Conservation (phyloP, 2,888 invertebrate species). For the Rotaria sp. region DNA sequence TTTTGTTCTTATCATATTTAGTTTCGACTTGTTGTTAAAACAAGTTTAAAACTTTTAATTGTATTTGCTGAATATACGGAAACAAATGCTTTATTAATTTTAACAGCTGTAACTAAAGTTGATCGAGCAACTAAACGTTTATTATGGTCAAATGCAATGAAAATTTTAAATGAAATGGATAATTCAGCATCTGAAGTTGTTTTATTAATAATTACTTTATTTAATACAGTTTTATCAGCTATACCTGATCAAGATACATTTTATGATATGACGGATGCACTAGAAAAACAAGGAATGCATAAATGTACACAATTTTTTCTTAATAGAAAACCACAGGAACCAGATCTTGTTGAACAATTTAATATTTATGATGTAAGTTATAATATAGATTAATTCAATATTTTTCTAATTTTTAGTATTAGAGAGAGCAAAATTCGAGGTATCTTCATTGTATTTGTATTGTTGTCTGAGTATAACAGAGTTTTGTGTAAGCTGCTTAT, state of each 20-base stretch:
- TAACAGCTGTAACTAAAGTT: constrained; percentile 77
- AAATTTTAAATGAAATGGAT: constrained; percentile 65
- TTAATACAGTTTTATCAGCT: constrained; percentile 68
- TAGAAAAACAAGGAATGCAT: constrained; percentile 72
- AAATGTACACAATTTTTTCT: constrained; percentile 50
- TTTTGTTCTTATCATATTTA: constrained; percentile 46
- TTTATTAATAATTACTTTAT: constrained; percentile 37
- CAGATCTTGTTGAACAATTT: constrained; percentile 83
- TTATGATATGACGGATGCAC: constrained; percentile 87
- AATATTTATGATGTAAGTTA: constrained; percentile 72
- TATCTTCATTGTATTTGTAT: too few species aligned
- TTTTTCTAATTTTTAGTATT: too few species aligned
- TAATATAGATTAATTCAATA: too few species aligned
- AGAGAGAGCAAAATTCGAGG: too few species aligned
- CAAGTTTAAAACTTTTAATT: constrained; percentile 84
- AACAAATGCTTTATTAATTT: constrained; percentile 79
- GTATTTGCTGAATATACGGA: constrained; percentile 98
- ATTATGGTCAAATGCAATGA: constrained; percentile 73
- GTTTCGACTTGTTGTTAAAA: constrained; percentile 92
- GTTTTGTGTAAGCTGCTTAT: too few species aligned
- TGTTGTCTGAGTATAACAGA: too few species aligned
- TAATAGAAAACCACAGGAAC: constrained; percentile 62
- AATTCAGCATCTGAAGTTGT: constrained; percentile 33
- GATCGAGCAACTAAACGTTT: constrained; percentile 41
- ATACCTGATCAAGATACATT: constrained; percentile 89